Conservation (phyloP, 1,140 invertebrate species). For the Limonius californicus region DNA sequence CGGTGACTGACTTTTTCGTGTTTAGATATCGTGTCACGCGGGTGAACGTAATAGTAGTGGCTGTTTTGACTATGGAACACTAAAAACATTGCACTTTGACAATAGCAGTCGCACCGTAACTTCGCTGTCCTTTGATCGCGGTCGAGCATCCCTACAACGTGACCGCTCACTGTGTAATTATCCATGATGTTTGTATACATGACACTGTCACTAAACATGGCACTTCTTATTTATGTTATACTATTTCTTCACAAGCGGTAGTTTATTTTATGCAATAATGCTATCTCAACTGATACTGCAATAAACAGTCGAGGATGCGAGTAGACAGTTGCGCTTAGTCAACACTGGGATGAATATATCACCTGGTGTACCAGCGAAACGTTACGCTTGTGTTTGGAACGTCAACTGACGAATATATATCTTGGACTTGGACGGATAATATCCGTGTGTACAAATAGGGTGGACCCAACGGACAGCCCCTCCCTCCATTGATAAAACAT, state of each 20-base stretch:
- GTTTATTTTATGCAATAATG: background rate
- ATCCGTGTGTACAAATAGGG: conserved; percentile 14
- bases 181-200: conserved; percentile 6
- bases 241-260: background rate
- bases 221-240: conserved; percentile 2
- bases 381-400: conserved; percentile 5
- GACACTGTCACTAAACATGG: conserved; percentile 10
- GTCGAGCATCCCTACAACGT: conserved; percentile 38
- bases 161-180: conserved; percentile 19
- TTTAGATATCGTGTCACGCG: background rate
- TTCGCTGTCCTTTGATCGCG: conserved; percentile 39
- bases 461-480: conserved; percentile 13
- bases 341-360: conserved; percentile 1
- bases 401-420: conserved; percentile 18
- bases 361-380: conserved; percentile 5
- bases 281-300: background rate
- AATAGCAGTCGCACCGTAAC: conserved; percentile 7
- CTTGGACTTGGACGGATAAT: conserved; percentile 16
- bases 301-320: background rate
- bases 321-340: background rate
- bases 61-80: background rate
- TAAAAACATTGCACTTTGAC: background rate
- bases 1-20: background rate
- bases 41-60: background rate
- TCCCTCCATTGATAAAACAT: conserved; percentile 17